Conservation (phyloP, 1,140 invertebrate genomes). For the Pogonognathellus flavescens region DNA sequence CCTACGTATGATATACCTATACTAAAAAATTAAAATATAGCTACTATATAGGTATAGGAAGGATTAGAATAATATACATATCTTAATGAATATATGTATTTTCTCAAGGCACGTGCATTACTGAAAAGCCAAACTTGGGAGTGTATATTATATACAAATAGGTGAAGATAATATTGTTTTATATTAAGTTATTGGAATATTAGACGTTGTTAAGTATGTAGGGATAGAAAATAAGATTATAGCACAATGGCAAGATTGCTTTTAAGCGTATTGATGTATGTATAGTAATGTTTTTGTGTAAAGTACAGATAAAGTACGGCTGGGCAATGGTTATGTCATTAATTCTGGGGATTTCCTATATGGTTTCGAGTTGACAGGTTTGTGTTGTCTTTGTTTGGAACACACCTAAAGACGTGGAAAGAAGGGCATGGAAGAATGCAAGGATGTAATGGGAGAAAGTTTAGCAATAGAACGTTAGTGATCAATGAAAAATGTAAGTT, state of each 20-base stretch:
- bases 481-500: conserved; percentile 65
- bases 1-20: background rate
- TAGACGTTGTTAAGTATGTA: too few relatives aligned
- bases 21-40: background rate
- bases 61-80: too few relatives aligned
- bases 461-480: conserved; percentile 57
- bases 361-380: conserved; percentile 51
- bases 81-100: too few relatives aligned
- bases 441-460: conserved; percentile 52
- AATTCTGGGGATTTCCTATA: conserved; percentile 53
- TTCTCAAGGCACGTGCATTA: too few relatives aligned
- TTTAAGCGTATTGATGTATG: background rate
- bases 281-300: background rate
- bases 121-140: too few relatives aligned
- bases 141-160: too few relatives aligned
- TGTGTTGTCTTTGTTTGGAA: conserved; percentile 51
- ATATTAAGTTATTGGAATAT: too few relatives aligned
- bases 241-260: too few relatives aligned
- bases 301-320: conserved; percentile 2
- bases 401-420: conserved; percentile 53
- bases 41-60: background rate
- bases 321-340: conserved; percentile 51
- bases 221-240: too few relatives aligned
- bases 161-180: too few relatives aligned
- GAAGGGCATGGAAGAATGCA: conserved; percentile 48